Evolutionary conservation across 2,113 vertebrate genomes (phyloP).

Genomic region (Carlito syrichta): DNA sequence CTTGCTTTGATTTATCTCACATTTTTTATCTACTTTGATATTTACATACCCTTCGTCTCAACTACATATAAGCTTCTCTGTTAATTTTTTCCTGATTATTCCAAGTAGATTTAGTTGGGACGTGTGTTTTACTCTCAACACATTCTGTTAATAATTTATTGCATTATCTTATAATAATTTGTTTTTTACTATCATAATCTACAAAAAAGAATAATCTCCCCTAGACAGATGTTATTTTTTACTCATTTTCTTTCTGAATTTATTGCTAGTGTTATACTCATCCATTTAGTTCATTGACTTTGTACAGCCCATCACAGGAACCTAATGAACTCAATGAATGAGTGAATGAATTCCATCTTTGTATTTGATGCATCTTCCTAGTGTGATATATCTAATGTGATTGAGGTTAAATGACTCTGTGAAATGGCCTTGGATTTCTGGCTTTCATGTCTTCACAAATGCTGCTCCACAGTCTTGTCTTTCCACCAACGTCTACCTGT

Average conservation of each 20-base stretch:
- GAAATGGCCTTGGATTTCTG: neutral
- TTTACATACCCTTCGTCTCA: neutral
- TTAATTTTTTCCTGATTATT: neutral
- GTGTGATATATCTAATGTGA: neutral
- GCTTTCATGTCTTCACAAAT: neutral
- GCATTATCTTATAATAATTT: neutral
- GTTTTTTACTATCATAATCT: neutral
- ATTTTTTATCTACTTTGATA: neutral
- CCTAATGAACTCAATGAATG: neutral
- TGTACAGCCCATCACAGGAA: neutral
- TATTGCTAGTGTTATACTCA: neutral
- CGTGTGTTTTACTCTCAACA: neutral
- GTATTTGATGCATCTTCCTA: neutral
- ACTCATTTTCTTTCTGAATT: neutral
- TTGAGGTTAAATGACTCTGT: neutral
- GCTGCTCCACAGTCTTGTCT: neutral
- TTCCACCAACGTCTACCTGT: neutral
- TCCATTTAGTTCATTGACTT: neutral
- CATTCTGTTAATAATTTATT: neutral
- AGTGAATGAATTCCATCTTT: neutral
- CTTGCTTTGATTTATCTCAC: neutral
- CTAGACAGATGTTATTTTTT: neutral
- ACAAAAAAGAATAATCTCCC: neutral
- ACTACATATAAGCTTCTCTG: neutral
- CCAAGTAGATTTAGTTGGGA: neutral